Percentiles rank a stretch among this genome's conserved stretches.
These are phyloP conservation scores for Ahaetulla prasina DNA, from an alignment of 2,113 vertebrate species.

Conservation along the genomic window DNA sequence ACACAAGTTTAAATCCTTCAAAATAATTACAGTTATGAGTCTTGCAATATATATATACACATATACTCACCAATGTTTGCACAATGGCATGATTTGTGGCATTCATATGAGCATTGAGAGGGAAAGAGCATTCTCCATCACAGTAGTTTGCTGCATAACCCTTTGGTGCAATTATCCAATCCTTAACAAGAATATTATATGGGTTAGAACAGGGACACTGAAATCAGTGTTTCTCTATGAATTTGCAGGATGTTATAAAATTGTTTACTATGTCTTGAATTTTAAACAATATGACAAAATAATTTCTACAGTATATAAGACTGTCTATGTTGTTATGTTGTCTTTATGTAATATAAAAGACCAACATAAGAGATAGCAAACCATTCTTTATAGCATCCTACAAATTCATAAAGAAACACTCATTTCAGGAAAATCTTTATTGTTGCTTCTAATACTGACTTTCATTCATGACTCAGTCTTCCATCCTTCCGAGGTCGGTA, in stretches of 20 bases:
- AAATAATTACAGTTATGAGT: background rate
- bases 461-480: background rate
- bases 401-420: background rate
- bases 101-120: constrained; percentile 97
- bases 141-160: constrained; percentile 98
- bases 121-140: constrained; percentile 96
- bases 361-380: background rate
- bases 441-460: background rate
- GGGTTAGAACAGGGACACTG: background rate
- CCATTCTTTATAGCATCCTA: background rate
- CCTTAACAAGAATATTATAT: constrained; percentile 65
- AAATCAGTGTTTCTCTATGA: background rate
- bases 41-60: background rate
- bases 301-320: background rate
- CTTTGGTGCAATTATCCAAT: constrained; percentile 99
- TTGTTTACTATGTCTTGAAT: background rate
- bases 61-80: constrained; percentile 87
- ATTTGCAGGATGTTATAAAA: background rate
- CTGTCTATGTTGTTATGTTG: too few relatives aligned
- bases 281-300: background rate
- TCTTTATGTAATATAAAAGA: background rate
- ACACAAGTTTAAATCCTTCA: background rate
- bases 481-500: too few relatives aligned
- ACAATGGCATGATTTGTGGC: constrained; percentile 98
- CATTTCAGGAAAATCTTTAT: background rate